Conservation (phyloP, 1,140 invertebrate genomes). For the Pseudomyrmex flavicornis region DNA sequence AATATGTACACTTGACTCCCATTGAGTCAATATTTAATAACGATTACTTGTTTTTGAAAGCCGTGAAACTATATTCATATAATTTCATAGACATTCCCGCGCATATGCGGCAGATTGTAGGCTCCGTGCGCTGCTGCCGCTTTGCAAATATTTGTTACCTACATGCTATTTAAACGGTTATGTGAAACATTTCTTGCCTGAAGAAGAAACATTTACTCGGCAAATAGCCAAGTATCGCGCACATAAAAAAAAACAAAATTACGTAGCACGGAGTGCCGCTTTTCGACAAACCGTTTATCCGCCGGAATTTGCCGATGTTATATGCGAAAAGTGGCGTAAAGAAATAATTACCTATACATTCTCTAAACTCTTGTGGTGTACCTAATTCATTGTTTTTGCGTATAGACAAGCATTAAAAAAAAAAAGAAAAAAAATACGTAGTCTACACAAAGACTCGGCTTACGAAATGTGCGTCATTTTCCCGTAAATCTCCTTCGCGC, state of each 20-base stretch:
- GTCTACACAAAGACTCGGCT: background rate
- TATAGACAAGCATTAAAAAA: too few species aligned
- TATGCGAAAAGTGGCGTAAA: background rate
- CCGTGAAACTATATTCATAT: background rate
- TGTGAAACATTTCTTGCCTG: background rate
- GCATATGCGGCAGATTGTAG: background rate
- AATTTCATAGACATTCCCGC: slow-evolving; percentile 28
- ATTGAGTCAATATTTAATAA: slow-evolving; percentile 22
- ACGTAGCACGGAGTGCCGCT: background rate
- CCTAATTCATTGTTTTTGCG: too few species aligned
- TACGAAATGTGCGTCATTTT: slow-evolving; percentile 15
- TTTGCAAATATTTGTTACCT: slow-evolving; percentile 61
- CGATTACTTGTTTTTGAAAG: slow-evolving; percentile 33
- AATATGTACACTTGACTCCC: slow-evolving; percentile 17
- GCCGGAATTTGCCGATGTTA: background rate
- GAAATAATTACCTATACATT: background rate
- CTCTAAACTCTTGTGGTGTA: too few species aligned
- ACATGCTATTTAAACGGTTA: slow-evolving; percentile 55
- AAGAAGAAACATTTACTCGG: slow-evolving; percentile 55
- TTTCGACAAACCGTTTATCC: slow-evolving; percentile 11
- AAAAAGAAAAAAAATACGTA: too few species aligned
- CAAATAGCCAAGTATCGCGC: slow-evolving; percentile 38
- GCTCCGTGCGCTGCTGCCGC: background rate
- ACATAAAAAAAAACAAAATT: background rate
- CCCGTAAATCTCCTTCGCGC: background rate